A percentile compares a stretch with the other conserved stretches of the same genome.
These are phyloP conservation scores for Notamacropus eugenii DNA, from an alignment of 2,797 vertebrate species.

Conservation along the genomic window DNA sequence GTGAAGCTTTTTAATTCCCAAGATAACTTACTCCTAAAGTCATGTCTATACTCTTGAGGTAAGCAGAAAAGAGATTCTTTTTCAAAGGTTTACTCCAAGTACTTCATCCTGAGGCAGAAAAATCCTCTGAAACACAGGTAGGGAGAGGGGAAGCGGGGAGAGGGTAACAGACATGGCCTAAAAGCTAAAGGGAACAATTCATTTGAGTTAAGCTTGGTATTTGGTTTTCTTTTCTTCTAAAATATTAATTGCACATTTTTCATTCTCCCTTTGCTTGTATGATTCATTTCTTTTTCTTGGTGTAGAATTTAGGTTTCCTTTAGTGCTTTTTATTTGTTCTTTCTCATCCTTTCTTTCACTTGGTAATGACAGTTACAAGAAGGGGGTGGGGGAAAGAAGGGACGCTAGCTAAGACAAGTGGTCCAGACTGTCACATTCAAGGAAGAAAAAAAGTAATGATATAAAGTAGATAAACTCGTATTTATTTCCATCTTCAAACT, in stretches of 20 bases:
- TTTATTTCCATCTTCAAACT: background rate
- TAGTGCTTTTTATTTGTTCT: conserved; percentile 13
- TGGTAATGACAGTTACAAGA: conserved; percentile 8
- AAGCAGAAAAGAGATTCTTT: conserved; percentile 37
- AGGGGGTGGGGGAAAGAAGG: background rate
- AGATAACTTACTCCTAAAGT: conserved; percentile 23
- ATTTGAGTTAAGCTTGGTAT: conserved; percentile 14
- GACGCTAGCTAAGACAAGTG: conserved; percentile 15
- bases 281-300: background rate
- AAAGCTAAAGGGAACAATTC: conserved; percentile 36
- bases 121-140: conserved; percentile 8
- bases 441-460: background rate
- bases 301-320: conserved; percentile 14
- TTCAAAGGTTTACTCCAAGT: conserved; percentile 20
- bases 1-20: conserved; percentile 11
- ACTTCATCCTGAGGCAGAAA: background rate
- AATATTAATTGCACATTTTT: conserved; percentile 5
- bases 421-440: background rate
- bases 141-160: background rate
- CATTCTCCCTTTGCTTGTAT: conserved; percentile 34
- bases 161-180: background rate
- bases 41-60: background rate
- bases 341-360: conserved; percentile 17
- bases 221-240: conserved; percentile 26
- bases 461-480: background rate